Evolutionary conservation across 2,113 vertebrate genomes (phyloP), one percentile per base, ranked within the genome.

Genomic region (Caracal caracal): DNA sequence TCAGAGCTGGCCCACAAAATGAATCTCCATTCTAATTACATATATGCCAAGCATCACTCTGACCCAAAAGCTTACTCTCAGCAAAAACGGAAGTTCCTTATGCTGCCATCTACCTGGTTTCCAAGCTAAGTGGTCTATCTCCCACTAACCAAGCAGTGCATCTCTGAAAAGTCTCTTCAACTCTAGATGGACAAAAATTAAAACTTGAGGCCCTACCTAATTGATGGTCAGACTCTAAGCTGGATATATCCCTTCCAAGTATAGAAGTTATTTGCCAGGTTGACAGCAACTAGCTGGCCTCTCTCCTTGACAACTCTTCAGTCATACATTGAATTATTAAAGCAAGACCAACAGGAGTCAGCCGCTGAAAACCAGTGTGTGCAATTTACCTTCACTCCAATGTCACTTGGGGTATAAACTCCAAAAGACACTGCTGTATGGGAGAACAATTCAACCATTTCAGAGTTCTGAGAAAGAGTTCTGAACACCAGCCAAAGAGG

Each of bases 111-210:
- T 66, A 56, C 37, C 53, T 43, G 51, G 33, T 37, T 88, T 82
- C 83, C 66, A 56, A 79, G 24, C 15, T 51, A 19, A 43, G 28
- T 37, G 51, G 30, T n/a, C 2, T 53, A 28, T 51, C 76, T 82
- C 65, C 63, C 76, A 71, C 19, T 53, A 51, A 71, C 26, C 33
- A 71, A 70, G 26, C 17, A 94, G 47, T 4, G 16, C 19, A 56
- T n/a, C 76, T 88, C 49, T 88, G 56, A 5, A 93, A 88, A 88
- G 47, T 81, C 81, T 65, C 73, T 86, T 65, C 82, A 81, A 83
- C 7, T 59, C 65, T 49, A 81, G 10, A 61, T 43, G 3, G 63
- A 65, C 40, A 92, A 95, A 90, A 89, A 75, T 47, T 35, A 94
- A 94, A 94, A 56, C 40, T 6, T 71, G 28, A 53, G 79, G 30